Evolutionary conservation across 2,113 vertebrate genomes (phyloP), one percentile per base, ranked within the genome.

Genomic region (Pelvicachromis taeniatus): DNA sequence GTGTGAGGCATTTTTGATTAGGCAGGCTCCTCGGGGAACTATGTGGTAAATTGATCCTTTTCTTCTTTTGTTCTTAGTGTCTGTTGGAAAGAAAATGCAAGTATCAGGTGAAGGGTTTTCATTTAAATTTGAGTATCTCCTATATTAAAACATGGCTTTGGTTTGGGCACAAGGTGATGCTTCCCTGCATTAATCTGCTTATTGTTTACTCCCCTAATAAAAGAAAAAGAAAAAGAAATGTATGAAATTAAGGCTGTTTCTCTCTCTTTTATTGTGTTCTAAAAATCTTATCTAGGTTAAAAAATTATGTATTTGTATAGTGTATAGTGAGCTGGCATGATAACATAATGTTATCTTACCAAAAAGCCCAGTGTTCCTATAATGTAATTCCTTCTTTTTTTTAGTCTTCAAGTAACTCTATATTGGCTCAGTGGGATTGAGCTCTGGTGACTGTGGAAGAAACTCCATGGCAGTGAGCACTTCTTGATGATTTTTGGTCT

Each of bases 1-100:
- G 77, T 87, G 85, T 80, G 80, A 83, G 78, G 82, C 65, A 80
- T 88, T 88, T 92, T 83, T 91, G 56, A 92, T 92, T 58, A 86
- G 63, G 58, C 10, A 42, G 33, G 16, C 80, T 87, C 80, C 81
- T 77, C 26, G 0, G 87, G 86, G 55, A 77, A 58, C 79, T 29
- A 10, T 13, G n/a, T 23, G 42, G 2, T 82, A 87, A 80, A 82
- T 38, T 80, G 53, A 61, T 17, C 6, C 42, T 42, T 86, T 91
- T 65, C 85, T 79, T 73, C 50, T 81, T 59, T 68, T 59, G 35
- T n/a, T 78, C 21, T 59, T 58, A 13, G 33, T 40, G 55, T 61
- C 55, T 54, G 78, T 33, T 81, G 70, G 35, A 85, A 79, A 68
- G 65, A 13, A 1, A 70, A 83, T 45, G 21, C 73, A 81, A 42